Percentiles rank a stretch among this genome's conserved stretches.
Evolutionary conservation across 1,140 invertebrate genomes (phyloP).

Genomic region (Oscheius sp.): DNA sequence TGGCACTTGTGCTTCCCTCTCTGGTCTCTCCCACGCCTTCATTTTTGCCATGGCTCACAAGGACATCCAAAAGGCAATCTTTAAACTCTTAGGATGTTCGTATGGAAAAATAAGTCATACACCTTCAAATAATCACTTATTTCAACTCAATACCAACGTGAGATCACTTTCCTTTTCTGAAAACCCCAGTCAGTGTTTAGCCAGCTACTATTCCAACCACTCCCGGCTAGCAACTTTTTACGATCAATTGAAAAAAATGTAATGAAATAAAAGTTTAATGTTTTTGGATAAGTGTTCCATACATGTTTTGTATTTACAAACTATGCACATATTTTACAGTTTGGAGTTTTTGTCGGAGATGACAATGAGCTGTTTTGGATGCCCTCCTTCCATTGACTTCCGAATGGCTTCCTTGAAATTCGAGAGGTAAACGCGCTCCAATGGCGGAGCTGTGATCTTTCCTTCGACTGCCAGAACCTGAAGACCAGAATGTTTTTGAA

Average conservation of each 20-base stretch:
- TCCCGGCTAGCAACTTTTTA: too few relatives aligned
- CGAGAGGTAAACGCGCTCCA: conserved; percentile 27
- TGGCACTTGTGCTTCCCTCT: conserved; percentile 20
- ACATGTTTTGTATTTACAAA: too few relatives aligned
- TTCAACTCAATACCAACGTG: too few relatives aligned
- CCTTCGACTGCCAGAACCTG: conserved; percentile 39
- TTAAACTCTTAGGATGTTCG: not conserved
- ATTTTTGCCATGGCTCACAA: conserved; percentile 29
- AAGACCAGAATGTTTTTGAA: conserved; percentile 5
- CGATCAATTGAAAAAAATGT: too few relatives aligned
- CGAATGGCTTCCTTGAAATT: conserved; percentile 35
- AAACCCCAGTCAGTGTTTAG: too few relatives aligned
- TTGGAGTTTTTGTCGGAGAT: conserved; percentile 26
- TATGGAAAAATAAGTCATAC: too few relatives aligned
- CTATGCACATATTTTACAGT: too few relatives aligned
- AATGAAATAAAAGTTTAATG: too few relatives aligned
- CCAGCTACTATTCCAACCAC: too few relatives aligned
- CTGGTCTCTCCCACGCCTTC: conserved; percentile 25
- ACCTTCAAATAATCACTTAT: too few relatives aligned
- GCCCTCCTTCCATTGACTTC: conserved; percentile 28
- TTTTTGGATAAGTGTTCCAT: too few relatives aligned
- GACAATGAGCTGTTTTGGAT: conserved; percentile 42
- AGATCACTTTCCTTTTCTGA: too few relatives aligned
- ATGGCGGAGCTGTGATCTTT: conserved; percentile 39
- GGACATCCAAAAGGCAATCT: conserved; percentile 3